Conservation (phyloP, 2,888 invertebrate species). For the Deroplatys truncata region DNA sequence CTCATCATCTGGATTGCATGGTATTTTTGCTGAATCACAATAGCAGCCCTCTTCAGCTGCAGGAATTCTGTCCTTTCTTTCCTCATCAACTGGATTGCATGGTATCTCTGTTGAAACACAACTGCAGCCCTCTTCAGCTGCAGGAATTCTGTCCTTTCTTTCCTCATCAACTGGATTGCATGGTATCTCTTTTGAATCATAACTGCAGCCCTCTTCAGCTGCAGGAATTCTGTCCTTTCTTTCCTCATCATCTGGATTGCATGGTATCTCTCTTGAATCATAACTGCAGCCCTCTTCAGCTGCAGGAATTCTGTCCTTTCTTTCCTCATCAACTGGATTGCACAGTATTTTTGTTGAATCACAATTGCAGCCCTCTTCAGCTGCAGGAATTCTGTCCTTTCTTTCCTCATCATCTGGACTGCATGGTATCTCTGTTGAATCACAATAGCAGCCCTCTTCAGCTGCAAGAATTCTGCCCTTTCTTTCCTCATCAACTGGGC, state of each 20-base stretch:
- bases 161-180: background rate
- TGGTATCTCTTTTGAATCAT: slow-evolving; percentile 1
- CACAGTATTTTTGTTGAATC: slow-evolving; percentile 6
- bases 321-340: background rate
- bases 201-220: background rate
- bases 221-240: background rate
- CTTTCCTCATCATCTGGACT: background rate
- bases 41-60: background rate
- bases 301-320: background rate
- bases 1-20: background rate
- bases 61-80: background rate
- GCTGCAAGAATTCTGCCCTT: background rate
- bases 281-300: background rate
- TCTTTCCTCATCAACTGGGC: background rate
- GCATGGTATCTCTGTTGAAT: slow-evolving; percentile 1
- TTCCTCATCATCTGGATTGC: background rate
- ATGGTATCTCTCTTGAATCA: background rate
- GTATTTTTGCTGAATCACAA: background rate
- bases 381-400: background rate
- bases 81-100: background rate
- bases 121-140: background rate
- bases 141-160: background rate
- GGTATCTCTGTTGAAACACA: background rate
- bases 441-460: background rate
- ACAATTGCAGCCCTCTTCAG: background rate